A percentile compares a stretch with the other conserved stretches of the same genome.
phyloP scores from a whole-genome alignment of 2,113 vertebrate species.

The Halichoerus grypus region DNA sequence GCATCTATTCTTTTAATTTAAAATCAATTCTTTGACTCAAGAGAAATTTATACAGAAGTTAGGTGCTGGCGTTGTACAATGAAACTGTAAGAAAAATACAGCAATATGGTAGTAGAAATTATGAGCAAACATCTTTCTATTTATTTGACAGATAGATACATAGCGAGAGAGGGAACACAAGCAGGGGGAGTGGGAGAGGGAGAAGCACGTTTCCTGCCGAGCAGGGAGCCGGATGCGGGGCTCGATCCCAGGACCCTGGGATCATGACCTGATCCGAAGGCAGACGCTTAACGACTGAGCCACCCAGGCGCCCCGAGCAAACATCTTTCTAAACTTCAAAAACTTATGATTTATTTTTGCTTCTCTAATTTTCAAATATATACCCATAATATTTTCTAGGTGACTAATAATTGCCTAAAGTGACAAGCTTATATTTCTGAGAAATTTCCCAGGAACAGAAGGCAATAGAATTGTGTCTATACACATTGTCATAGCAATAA shows the following conservation, averaged over 20 bases:
- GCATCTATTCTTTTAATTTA: neutral
- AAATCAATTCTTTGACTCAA: neutral
- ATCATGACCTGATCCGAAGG: no score
- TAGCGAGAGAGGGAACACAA: no score
- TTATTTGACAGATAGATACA: no score
- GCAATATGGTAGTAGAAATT: neutral
- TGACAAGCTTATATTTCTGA: neutral
- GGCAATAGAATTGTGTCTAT: neutral
- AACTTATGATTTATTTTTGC: neutral
- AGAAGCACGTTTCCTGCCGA: no score
- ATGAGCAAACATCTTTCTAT: neutral
- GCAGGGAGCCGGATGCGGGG: no score
- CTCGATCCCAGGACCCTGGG: no score
- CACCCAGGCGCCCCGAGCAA: neutral
- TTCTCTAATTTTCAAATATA: neutral
- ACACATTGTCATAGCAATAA: neutral
- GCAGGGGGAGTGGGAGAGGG: no score
- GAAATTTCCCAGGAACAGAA: neutral
- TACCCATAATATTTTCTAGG: neutral
- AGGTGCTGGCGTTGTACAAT: neutral
- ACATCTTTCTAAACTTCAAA: neutral
- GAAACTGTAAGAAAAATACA: neutral
- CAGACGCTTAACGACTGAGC: no score
- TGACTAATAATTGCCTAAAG: neutral
- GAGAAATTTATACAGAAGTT: neutral